Evolutionary conservation across 2,797 vertebrate genomes (phyloP).

Genomic region (Trachops cirrhosus): DNA sequence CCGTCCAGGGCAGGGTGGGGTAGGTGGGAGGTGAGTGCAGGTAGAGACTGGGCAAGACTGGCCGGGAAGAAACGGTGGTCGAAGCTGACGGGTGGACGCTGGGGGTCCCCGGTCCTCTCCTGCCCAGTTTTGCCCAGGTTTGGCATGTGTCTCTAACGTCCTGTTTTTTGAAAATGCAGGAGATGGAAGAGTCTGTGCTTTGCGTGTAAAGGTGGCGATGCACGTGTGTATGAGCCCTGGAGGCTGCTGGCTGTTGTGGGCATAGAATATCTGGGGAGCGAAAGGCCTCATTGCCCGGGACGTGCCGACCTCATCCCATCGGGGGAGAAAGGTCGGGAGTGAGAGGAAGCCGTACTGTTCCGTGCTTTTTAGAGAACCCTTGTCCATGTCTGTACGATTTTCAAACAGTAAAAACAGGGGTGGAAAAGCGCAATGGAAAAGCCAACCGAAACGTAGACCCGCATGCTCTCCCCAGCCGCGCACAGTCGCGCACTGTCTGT

Average conservation of each 20-base stretch:
- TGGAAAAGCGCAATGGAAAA: neutral
- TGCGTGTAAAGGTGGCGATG: neutral
- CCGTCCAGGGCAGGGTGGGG: neutral
- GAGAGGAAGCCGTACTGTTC: neutral
- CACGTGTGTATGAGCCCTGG: accelerated
- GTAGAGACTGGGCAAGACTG: neutral
- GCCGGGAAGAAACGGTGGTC: neutral
- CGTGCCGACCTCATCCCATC: too few species aligned
- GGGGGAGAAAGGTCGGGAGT: neutral
- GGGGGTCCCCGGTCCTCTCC: neutral
- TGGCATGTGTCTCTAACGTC: neutral
- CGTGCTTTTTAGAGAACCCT: neutral
- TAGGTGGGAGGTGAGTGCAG: neutral
- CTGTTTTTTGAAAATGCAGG: neutral
- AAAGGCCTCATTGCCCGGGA: too few species aligned
- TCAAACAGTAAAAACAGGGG: neutral
- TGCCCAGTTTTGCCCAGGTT: neutral
- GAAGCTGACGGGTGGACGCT: neutral
- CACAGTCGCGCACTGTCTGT: accelerated
- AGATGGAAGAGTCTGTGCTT: neutral
- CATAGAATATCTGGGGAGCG: too few species aligned
- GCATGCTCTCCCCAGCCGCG: accelerated
- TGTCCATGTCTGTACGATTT: neutral
- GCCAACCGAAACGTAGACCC: neutral
- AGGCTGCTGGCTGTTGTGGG: accelerated